phyloP scores from a whole-genome alignment of 2,113 vertebrate genomes.

The Corvus moneduloides region DNA sequence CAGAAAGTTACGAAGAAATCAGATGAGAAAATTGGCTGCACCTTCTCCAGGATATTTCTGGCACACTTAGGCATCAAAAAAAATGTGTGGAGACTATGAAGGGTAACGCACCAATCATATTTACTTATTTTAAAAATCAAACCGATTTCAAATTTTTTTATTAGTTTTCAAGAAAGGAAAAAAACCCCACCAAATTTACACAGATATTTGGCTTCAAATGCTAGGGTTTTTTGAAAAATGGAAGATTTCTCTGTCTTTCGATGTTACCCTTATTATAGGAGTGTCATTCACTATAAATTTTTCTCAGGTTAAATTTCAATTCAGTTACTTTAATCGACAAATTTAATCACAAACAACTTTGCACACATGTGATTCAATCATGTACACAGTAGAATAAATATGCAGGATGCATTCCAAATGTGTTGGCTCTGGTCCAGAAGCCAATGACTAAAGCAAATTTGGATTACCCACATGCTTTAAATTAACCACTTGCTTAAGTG shows the following conservation, averaged over 20 bases:
- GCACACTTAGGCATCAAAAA: not conserved
- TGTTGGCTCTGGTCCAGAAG: constrained; percentile 16
- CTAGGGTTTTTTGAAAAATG: not conserved
- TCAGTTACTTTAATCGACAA: constrained; percentile 28
- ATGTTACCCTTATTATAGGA: not conserved
- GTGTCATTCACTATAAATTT: not conserved
- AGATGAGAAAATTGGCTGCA: not conserved
- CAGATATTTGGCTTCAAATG: not conserved
- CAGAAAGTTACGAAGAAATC: not conserved
- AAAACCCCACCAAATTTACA: not conserved
- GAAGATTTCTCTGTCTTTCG: not conserved
- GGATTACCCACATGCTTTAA: constrained; percentile 58
- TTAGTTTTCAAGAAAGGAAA: not conserved
- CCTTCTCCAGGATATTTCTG: not conserved
- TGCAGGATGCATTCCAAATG: constrained; percentile 55
- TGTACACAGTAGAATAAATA: constrained; percentile 27
- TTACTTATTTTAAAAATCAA: not conserved
- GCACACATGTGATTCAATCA: constrained; percentile 13
- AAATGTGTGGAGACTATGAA: not conserved
- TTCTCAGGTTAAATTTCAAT: constrained; percentile 18
- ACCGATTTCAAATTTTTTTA: not conserved
- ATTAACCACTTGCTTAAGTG: constrained; percentile 49
- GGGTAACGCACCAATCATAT: not conserved
- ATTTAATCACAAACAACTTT: constrained; percentile 48
- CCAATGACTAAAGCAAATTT: constrained; percentile 34